Evolutionary conservation across 2,888 invertebrate genomes (phyloP).

Genomic region (Dione vanillae): DNA sequence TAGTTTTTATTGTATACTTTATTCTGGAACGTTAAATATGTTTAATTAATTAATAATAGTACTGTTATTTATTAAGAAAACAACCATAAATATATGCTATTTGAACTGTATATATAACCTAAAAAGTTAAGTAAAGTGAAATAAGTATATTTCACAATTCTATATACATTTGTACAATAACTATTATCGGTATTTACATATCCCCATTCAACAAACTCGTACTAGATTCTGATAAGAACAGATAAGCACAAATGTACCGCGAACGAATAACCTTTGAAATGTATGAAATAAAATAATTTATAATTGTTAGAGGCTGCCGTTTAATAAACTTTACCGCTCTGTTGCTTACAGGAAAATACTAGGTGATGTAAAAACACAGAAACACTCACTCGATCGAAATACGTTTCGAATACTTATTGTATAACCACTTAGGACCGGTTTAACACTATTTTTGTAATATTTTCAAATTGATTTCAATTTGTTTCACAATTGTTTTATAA

Average conservation of each 20-base stretch:
- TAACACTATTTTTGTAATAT: constrained; percentile 22
- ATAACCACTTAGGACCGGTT: neutral
- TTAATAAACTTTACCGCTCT: constrained; percentile 60
- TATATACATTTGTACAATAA: neutral
- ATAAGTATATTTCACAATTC: neutral
- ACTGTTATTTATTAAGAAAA: neutral
- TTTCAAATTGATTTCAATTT: constrained; percentile 18
- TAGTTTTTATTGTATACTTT: neutral
- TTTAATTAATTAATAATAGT: neutral
- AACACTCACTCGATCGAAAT: constrained; percentile 2
- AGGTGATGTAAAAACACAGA: constrained; percentile 56
- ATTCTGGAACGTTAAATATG: constrained; percentile 4
- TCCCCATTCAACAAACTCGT: constrained; percentile 18
- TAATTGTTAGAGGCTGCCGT: constrained; percentile 58
- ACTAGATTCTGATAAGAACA: constrained; percentile 42
- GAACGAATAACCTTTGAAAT: constrained; percentile 3
- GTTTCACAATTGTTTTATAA: constrained; percentile 57
- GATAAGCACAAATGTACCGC: constrained; percentile 28
- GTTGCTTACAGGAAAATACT: constrained; percentile 67
- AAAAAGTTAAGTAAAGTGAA: neutral
- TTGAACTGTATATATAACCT: neutral
- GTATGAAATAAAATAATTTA: neutral
- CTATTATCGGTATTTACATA: constrained; percentile 15
- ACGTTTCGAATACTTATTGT: neutral
- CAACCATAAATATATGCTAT: neutral